A percentile compares a stretch with the other conserved stretches of the same genome.
phyloP scores from a whole-genome alignment of 2,797 vertebrate species.

The Aythya fuligula region DNA sequence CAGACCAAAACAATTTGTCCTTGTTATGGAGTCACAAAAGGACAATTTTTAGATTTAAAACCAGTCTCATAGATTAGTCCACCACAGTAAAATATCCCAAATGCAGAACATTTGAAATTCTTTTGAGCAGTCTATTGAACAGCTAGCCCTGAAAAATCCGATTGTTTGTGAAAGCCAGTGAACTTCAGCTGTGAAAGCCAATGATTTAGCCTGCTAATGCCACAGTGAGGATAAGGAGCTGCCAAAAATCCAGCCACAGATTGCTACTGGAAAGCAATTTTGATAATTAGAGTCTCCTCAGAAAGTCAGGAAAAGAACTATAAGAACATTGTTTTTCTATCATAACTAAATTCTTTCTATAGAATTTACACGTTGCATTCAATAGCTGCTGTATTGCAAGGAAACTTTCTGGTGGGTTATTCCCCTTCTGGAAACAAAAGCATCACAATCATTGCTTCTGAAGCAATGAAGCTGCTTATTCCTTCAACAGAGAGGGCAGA shows the following conservation, averaged over 20 bases:
- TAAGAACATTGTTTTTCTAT: background rate
- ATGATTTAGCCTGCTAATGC: background rate
- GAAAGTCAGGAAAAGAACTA: background rate
- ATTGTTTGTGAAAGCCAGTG: background rate
- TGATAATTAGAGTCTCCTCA: background rate
- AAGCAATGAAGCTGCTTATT: background rate
- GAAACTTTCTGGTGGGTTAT: background rate
- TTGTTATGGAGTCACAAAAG: conserved; percentile 34
- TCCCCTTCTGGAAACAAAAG: background rate
- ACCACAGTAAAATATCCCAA: conserved; percentile 6
- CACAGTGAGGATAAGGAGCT: background rate
- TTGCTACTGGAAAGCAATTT: background rate
- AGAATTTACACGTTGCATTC: background rate
- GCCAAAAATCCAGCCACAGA: background rate
- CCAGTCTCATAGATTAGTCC: conserved; percentile 16
- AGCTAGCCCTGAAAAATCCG: background rate
- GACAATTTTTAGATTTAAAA: conserved; percentile 22
- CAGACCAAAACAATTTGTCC: conserved; percentile 34
- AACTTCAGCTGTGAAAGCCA: background rate
- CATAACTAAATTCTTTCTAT: background rate
- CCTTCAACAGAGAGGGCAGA: background rate
- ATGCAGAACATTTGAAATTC: background rate
- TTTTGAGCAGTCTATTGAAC: background rate
- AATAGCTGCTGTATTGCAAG: background rate
- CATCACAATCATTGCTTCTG: background rate